Conservation (phyloP, 2,888 invertebrate genomes). For the Augochlorella aurata region DNA sequence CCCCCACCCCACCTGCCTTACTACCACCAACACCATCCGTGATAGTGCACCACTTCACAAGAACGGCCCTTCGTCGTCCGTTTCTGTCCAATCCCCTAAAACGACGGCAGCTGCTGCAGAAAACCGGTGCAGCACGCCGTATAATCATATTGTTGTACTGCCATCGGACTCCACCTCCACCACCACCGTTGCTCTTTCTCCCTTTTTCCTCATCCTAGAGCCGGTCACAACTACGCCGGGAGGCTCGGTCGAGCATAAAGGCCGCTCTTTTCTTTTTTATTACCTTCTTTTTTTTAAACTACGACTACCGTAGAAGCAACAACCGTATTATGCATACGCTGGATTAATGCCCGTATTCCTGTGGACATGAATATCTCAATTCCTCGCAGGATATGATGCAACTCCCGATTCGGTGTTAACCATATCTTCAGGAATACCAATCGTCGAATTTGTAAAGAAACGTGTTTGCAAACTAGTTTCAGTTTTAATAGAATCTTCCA, state of each 20-base stretch:
- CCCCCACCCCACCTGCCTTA: constrained; percentile 52
- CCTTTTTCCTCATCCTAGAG: constrained; percentile 54
- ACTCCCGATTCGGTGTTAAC: background rate
- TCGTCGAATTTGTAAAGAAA: too few relatives aligned
- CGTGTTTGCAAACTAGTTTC: too few relatives aligned
- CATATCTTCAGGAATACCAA: too few relatives aligned
- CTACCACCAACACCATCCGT: constrained; percentile 45
- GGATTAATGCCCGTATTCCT: constrained; percentile 30
- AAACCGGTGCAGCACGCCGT: constrained; percentile 77
- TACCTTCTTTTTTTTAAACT: constrained; percentile 38
- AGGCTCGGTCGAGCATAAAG: constrained; percentile 50
- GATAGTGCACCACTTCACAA: constrained; percentile 54
- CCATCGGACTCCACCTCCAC: constrained; percentile 64
- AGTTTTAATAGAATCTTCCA: too few relatives aligned
- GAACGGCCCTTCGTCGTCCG: constrained; percentile 56
- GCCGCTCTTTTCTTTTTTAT: background rate
- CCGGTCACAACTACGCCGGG: constrained; percentile 33
- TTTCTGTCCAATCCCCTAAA: constrained; percentile 72
- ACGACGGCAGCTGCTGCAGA: constrained; percentile 75
- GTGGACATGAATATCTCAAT: background rate
- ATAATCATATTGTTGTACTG: constrained; percentile 77
- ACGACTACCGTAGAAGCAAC: constrained; percentile 52
- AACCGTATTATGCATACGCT: constrained; percentile 35
- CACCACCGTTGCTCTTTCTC: constrained; percentile 50
- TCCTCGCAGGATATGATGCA: background rate